Percentiles rank a stretch among this genome's conserved stretches.
Conservation (phyloP, 1,140 invertebrate genomes). For the Calephelis virginiensis region DNA sequence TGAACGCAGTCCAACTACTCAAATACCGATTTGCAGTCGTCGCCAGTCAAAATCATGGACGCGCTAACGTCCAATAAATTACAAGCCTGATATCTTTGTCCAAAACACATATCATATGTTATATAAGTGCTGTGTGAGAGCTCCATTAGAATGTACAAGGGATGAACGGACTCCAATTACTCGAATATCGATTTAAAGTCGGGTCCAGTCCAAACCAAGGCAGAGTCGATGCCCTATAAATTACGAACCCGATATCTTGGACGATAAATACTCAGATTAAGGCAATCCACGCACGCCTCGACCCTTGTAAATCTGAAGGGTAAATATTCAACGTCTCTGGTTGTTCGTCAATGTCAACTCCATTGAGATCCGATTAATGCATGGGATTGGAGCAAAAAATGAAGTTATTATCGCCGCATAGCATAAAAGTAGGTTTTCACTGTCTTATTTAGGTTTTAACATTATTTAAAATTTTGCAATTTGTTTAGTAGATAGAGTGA, state of each 20-base stretch:
- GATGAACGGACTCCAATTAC: background rate
- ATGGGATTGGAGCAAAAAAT: background rate
- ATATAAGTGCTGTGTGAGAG: background rate
- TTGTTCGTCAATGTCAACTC: background rate
- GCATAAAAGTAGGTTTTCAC: too few species aligned
- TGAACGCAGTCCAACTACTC: background rate
- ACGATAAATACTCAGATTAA: constrained; percentile 8
- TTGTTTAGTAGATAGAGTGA: too few species aligned
- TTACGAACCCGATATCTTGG: background rate
- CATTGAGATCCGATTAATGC: background rate
- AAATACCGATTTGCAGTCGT: background rate
- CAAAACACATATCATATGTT: background rate
- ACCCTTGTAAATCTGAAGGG: background rate
- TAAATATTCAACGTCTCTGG: background rate
- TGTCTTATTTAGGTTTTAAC: too few species aligned
- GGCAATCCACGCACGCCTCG: background rate
- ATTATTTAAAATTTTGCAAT: too few species aligned
- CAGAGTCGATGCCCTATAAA: constrained; percentile 1
- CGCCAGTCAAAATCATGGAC: background rate
- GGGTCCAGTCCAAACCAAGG: background rate
- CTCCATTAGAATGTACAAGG: background rate
- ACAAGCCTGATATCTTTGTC: background rate
- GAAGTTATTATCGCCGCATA: too few species aligned
- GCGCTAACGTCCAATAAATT: background rate
- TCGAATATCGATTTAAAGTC: background rate